Evolutionary conservation across 2,888 invertebrate species (phyloP).

Genomic region (Cecidostiba fungosa): DNA sequence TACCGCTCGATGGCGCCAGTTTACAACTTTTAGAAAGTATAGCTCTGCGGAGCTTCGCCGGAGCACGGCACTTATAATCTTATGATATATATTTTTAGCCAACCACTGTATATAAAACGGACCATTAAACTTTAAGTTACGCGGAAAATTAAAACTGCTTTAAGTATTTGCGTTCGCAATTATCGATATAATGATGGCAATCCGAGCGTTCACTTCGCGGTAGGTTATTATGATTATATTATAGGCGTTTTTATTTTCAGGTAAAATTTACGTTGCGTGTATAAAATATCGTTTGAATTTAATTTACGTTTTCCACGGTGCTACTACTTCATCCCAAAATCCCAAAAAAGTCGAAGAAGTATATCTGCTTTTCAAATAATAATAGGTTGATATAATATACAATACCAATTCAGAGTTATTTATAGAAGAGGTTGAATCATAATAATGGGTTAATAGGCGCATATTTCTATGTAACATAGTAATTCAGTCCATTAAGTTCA

Average conservation of each 20-base stretch:
- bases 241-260: no score
- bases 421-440: not conserved
- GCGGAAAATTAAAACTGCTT: conserved; percentile 12
- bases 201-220: not conserved
- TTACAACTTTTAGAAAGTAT: not conserved
- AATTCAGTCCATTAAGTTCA: conserved; percentile 47
- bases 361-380: not conserved
- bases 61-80: not conserved
- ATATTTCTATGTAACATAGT: conserved; percentile 22
- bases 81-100: not conserved
- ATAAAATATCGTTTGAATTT: no score
- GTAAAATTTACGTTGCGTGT: no score
- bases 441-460: not conserved
- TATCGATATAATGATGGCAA: not conserved
- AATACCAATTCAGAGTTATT: not conserved
- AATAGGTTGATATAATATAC: not conserved
- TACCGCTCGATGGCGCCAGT: conserved; percentile 39
- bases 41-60: not conserved
- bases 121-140: conserved; percentile 26
- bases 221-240: not conserved
- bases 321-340: no score
- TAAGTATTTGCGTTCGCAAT: not conserved
- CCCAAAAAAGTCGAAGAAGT: no score
- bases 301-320: no score
- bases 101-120: conserved; percentile 13